Evolutionary conservation across 2,113 vertebrate genomes (phyloP).

Genomic region (Craseonycteris thonglongyai): DNA sequence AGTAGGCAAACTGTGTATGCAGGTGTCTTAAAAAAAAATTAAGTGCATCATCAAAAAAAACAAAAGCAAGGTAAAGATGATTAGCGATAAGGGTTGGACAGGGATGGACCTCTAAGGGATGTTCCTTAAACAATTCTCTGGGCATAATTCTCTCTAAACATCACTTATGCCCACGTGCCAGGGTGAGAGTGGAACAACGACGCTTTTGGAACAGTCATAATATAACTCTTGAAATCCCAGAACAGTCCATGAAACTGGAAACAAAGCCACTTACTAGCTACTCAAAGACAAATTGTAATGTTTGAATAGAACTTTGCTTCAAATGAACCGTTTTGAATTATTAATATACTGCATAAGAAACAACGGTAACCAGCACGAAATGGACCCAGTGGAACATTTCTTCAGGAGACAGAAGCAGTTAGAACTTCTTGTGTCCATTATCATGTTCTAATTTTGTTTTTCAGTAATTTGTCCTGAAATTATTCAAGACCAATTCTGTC

Average conservation of each 20-base stretch:
- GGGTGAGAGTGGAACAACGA: background rate
- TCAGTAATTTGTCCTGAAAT: background rate
- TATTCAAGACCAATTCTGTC: background rate
- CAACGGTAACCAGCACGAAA: background rate
- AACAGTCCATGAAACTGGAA: slow-evolving; percentile 40
- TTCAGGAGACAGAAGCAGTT: background rate
- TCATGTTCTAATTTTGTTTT: background rate
- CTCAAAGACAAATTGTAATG: background rate
- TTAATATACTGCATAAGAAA: background rate
- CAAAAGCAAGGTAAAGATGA: background rate
- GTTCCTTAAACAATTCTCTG: background rate
- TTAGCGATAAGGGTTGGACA: background rate
- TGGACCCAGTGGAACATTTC: background rate
- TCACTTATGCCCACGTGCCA: background rate
- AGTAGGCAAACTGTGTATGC: background rate
- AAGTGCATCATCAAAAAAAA: background rate
- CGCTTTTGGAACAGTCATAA: background rate
- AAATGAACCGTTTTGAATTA: background rate
- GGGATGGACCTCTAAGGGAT: background rate
- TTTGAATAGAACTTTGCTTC: slow-evolving; percentile 34
- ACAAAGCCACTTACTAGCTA: slow-evolving; percentile 48
- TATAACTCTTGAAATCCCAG: slow-evolving; percentile 48
- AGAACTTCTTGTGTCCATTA: background rate
- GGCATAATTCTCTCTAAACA: background rate
- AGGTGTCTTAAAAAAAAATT: background rate